Conservation (phyloP, 2,888 invertebrate genomes). For the Cantharis flavilabris region DNA sequence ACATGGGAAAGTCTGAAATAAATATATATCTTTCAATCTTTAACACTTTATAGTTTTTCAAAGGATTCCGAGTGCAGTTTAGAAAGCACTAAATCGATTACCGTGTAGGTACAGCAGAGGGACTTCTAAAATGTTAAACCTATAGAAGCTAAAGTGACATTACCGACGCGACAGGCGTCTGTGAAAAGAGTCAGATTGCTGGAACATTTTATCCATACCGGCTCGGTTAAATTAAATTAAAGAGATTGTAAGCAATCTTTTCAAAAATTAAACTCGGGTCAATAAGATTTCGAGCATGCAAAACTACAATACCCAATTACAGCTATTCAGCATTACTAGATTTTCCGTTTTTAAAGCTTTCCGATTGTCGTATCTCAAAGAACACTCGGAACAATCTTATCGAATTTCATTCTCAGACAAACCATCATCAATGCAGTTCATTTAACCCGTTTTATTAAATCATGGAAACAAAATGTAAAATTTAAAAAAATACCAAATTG, state of each 20-base stretch:
- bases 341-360: background rate
- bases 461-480: background rate
- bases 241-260: background rate
- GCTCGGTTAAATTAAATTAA: no score
- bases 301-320: background rate
- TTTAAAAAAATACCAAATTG: background rate
- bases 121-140: background rate
- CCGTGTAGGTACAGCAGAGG: background rate
- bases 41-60: background rate
- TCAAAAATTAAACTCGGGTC: background rate
- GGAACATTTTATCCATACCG: background rate
- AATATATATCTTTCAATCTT: background rate
- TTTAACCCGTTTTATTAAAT: background rate
- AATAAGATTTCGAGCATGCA: background rate
- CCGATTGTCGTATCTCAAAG: background rate
- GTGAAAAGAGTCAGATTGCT: background rate
- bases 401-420: background rate
- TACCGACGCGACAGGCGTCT: no score
- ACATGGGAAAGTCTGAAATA: no score
- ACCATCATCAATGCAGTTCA: background rate
- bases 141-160: background rate
- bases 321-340: background rate
- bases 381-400: no score
- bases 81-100: background rate
- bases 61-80: background rate